Base-by-base conservation (phyloP, 2,888 invertebrate genomes). In the Laothoe populi region DNA sequence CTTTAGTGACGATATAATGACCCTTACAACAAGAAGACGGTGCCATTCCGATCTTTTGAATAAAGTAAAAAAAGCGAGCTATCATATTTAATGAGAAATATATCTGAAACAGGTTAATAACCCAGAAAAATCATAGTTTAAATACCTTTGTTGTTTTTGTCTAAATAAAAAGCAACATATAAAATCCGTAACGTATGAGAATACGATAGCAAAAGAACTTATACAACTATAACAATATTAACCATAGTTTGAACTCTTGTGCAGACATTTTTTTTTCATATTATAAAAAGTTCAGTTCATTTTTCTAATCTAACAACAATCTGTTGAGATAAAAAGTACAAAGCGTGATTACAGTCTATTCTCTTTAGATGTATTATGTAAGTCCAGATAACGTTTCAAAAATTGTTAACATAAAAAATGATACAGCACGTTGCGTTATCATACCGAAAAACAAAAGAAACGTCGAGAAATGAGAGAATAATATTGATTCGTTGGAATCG, bases 401-500 rank as follows among this genome's bases (percentile, higher is more conserved):
- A 23, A 57, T 19, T 46, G 57, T 57, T 63, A 63, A 63, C 38
- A 45, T 21, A 49, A 40, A 7, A 31, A 60, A 38, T 16, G 63
- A 63, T 63, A 63, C 59, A 60, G 31, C 63, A 63, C 63, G 63
- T 60, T 60, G 45, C 24, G 38, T 48, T 26, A 58, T 48, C 46
- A 19, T 57, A 31, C 60, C 19, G 23, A 63, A 61, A 48, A 38
- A 57, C 31, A 23, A 38, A 26, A 24, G 58, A 62, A 62, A 40
- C 40, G 35, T 48, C 58, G 31, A 59, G 59, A 59, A 31, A 44
- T 40, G 26, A 53, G 57, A 63, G 49, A 59, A 63, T 4, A 42
- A 67, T 70, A 67, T 69, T 65, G 65, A 64, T 66, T 42, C 60
- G 64, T 70, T 70, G 73, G 66, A 65, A 57, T 45, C 46, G 58